Evolutionary conservation across 2,797 vertebrate genomes (phyloP), one percentile per base, ranked within the genome.

Genomic region (Morus bassanus): DNA sequence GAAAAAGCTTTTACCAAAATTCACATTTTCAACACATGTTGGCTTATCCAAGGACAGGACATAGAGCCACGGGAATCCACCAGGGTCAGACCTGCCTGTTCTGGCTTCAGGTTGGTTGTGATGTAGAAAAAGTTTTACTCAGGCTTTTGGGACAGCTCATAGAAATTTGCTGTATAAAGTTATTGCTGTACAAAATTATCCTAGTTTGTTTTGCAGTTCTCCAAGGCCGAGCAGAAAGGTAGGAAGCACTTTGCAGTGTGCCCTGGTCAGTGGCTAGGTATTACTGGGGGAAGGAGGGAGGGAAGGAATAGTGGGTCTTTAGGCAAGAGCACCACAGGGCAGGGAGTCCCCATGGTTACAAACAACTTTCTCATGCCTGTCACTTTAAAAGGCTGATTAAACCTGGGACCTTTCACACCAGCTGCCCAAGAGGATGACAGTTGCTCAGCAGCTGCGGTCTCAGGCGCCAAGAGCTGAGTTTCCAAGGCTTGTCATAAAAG

Each of bases 401-500:
- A 82, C 3, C 1, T 5, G 22, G 48, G 41, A n/a, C 65, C 50
- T 96, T 97, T 96, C 77, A 88, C 88, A 93, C 37, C 79, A 96
- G 69, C 92, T 97, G 91, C 94, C 88, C 14, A 33, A 64, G 89
- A 97, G 70, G 85, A 93, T 94, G 56, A 14, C n/a, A 17, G 95
- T 97, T 97, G 86, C 93, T 92, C 69, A 77, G 96, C 97, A 97
- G 97, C 96, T 85, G 73, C 45, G 43, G 85, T 89, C 81, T 89
- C 91, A 15, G 60, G 61, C 10, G 30, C 12, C 18, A 25, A 89
- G 92, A 83, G 57, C 9, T 78, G 87, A 95, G 41, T 77, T 96
- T 96, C 96, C 30, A 61, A 95, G 81, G 84, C 60, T 95, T 43
- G 43, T 50, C 21, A 12, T 87, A 43, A 70, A 92, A 95, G 9